Evolutionary conservation across 2,113 vertebrate species (phyloP).

Genomic region (Triplophysa rosa): DNA sequence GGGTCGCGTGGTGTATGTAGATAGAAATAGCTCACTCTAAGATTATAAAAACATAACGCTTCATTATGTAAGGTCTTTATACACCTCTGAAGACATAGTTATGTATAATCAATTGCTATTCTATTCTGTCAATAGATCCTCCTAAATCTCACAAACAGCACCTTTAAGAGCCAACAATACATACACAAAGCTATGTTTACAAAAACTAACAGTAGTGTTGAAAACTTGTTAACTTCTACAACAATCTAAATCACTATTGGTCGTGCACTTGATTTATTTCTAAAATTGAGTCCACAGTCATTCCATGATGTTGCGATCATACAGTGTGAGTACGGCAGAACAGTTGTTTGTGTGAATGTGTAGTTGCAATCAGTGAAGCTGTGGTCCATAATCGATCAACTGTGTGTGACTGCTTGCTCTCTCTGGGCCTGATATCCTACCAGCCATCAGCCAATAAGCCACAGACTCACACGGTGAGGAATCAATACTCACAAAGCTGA

Average conservation of each 20-base stretch:
- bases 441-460: slow-evolving; percentile 49
- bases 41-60: no score
- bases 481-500: slow-evolving; percentile 49
- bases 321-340: slow-evolving; percentile 7
- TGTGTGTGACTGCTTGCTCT: slow-evolving; percentile 38
- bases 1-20: no score
- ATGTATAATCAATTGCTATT: no score
- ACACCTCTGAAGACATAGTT: no score
- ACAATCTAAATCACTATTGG: neutral
- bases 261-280: neutral
- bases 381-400: slow-evolving; percentile 51
- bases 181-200: no score
- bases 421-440: slow-evolving; percentile 40
- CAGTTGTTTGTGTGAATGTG: slow-evolving; percentile 29
- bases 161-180: no score
- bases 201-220: neutral
- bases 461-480: slow-evolving; percentile 39
- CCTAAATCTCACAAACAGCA: no score
- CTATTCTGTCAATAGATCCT: no score
- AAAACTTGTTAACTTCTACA: neutral
- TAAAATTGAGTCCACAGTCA: neutral
- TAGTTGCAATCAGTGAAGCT: slow-evolving; percentile 36
- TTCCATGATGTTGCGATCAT: slow-evolving; percentile 21
- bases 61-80: no score
- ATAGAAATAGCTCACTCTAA: no score